Base-by-base conservation (phyloP, 2,888 invertebrate genomes). In the Mythimna pallens region DNA sequence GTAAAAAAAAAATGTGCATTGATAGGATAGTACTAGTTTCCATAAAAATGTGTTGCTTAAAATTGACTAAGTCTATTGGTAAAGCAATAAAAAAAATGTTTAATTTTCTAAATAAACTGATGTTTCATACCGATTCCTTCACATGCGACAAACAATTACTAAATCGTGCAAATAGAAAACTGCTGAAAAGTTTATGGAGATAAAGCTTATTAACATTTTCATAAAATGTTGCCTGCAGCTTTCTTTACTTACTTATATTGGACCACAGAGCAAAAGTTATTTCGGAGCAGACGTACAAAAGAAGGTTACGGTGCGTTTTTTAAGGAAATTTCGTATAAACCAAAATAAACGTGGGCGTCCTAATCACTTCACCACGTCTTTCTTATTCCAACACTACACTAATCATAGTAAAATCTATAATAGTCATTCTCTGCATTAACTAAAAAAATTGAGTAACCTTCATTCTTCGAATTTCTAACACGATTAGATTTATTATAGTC, bases 241-340 rank as follows among this genome's bases (percentile, higher is more conserved):
- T 34, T 3, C 9, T 52, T 47, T 47, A 0, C 47, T 14, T 71
- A 47, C 47, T 14, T 71, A 47, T 34, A 77, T 87, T 86, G 72
- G 12, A 66, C 83, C 86, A 78, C 73, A 43, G 14, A 40, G 54
- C 67, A 73, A 74, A 65, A 86, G 87, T 80, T 91, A 92, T 92
- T 91, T 89, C 75, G 86, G 86, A 76, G 71, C 85, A 89, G 89
- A 87, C 87, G 73, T 73, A 90, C 87, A 90, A 92, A 90, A 90
- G 86, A 88, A 87, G 88, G 87, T 89, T 88, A 88, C 88, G 72
- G 58, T 81, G 84, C 84, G 79, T 85, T 88, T 91, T 91, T 80
- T 88, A 87, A 89, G 88, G 88, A 89, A 91, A 92, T 89, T 87
- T 87, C 82, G 74, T 84, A 84, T 78, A 74, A 59, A 83, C 82